A percentile compares a stretch with the other conserved stretches of the same genome.
phyloP scores from a whole-genome alignment of 2,797 vertebrate genomes.

The Phataginus tetradactyla region DNA sequence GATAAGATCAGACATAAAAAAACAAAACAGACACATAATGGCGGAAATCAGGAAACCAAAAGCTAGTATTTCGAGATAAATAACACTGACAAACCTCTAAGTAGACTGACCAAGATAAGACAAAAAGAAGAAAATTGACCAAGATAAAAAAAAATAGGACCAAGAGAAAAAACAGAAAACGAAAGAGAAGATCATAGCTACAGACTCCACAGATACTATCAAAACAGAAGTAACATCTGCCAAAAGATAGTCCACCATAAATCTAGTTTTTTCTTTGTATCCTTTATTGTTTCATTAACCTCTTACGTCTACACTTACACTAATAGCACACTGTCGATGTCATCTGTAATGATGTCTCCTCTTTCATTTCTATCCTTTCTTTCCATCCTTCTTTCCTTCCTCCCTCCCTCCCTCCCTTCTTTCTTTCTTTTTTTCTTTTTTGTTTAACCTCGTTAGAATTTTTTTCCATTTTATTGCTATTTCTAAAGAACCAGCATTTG shows the following conservation, averaged over 20 bases:
- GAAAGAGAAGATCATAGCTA: neutral
- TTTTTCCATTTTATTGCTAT: neutral
- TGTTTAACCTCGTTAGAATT: neutral
- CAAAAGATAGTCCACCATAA: neutral
- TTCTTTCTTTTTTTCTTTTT: neutral
- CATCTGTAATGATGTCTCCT: neutral
- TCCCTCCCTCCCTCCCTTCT: neutral
- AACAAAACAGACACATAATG: neutral
- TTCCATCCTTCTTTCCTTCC: neutral
- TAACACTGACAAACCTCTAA: neutral
- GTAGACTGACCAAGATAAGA: neutral
- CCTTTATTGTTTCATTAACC: neutral
- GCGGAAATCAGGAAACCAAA: neutral
- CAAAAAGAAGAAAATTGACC: fast-evolving
- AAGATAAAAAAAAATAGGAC: no score
- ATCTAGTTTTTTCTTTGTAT: neutral
- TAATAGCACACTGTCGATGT: neutral
- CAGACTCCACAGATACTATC: neutral
- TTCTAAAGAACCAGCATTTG: neutral
- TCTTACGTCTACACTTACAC: neutral
- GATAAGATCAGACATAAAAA: neutral
- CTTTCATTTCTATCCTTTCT: neutral
- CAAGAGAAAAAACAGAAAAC: neutral
- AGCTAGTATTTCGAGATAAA: neutral
- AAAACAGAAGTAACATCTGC: neutral